These are phyloP conservation scores for Cryptocephalus moraei DNA, from an alignment of 2,888 invertebrate species.

Conservation along the genomic window DNA sequence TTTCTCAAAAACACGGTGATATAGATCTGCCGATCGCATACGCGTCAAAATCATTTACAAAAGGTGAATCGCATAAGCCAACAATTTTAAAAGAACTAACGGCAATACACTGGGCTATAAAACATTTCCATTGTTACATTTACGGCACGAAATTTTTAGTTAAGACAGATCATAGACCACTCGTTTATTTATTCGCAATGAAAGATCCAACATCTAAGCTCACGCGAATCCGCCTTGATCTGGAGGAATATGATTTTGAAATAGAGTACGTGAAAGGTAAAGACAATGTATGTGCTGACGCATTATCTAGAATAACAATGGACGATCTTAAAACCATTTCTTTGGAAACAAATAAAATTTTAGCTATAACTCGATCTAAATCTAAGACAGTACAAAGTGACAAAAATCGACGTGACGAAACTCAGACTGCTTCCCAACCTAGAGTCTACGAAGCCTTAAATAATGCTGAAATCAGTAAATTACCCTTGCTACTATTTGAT, in stretches of 20 bases:
- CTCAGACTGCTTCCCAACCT: neutral
- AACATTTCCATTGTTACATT: slow-evolving; percentile 5
- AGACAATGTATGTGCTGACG: slow-evolving; percentile 2
- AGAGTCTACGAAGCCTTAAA: neutral
- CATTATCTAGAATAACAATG: slow-evolving; percentile 5
- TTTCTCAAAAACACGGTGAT: slow-evolving; percentile 7
- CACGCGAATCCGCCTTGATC: slow-evolving; percentile 9
- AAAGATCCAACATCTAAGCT: slow-evolving; percentile 12
- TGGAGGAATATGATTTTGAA: slow-evolving; percentile 5
- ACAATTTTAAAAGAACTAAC: slow-evolving; percentile 7
- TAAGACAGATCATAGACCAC: slow-evolving; percentile 9
- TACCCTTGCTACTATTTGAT: neutral
- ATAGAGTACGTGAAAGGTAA: slow-evolving; percentile 3
- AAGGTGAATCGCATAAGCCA: slow-evolving; percentile 5
- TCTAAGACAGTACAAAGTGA: slow-evolving; percentile 1
- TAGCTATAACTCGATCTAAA: slow-evolving; percentile 5
- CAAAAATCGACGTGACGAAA: too few relatives aligned
- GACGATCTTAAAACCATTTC: slow-evolving; percentile 1
- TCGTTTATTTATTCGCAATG: slow-evolving; percentile 12
- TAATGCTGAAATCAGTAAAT: neutral
- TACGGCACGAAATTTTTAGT: slow-evolving; percentile 8
- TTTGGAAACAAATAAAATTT: neutral
- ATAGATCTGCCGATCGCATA: slow-evolving; percentile 10
- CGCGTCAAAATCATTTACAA: slow-evolving; percentile 6
- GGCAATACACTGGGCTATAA: slow-evolving; percentile 10